Base-by-base conservation (phyloP, 2,888 invertebrate species). In the Eugnorisma glareosa region DNA sequence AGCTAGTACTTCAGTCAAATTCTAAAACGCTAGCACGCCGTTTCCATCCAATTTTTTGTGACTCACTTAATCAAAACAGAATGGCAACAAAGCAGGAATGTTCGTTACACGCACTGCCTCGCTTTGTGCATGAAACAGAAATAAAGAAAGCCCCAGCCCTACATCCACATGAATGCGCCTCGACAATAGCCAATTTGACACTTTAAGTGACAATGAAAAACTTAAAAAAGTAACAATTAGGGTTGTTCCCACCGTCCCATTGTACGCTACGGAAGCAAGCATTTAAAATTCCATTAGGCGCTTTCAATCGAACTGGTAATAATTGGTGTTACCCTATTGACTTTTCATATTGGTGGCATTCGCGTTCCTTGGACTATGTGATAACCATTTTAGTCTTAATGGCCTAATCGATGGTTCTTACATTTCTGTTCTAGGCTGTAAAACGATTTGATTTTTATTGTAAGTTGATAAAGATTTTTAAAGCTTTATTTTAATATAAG, bases 251-350 rank as follows among this genome's bases (percentile, higher is more conserved):
- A 87, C 90, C 82, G 74, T 71, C 69, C 93, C 92, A 93, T 94
- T 94, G 94, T 93, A 85, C 84, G 90, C 83, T 86, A 86, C 94
- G 96, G 95, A 95, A 95, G 93, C 93, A 91, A 93, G 92, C 94
- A 94, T 96, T 96, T 96, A 96, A 96, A 95, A 95, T 94, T 96
- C 96, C 96, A 96, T 96, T 96, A 96, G 93, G 92, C 93, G 90
- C 93, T 92, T 91, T 91, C 92, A 92, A 92, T 92, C 89, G 91
- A 84, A 84, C 85, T 86, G 89, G 83, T 87, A 80, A 86, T 91
- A 91, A 92, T 92, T 90, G 90, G 89, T 85, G 88, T 89, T 89
- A 89, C 85, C 88, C 88, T 86, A 88, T 88, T 86, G 85, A 86
- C 82, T 83, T 83, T 85, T 81, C 79, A 85, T 81, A 82, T 85